phyloP scores from a whole-genome alignment of 2,888 invertebrate genomes.

The Pemphredon lugubris region DNA sequence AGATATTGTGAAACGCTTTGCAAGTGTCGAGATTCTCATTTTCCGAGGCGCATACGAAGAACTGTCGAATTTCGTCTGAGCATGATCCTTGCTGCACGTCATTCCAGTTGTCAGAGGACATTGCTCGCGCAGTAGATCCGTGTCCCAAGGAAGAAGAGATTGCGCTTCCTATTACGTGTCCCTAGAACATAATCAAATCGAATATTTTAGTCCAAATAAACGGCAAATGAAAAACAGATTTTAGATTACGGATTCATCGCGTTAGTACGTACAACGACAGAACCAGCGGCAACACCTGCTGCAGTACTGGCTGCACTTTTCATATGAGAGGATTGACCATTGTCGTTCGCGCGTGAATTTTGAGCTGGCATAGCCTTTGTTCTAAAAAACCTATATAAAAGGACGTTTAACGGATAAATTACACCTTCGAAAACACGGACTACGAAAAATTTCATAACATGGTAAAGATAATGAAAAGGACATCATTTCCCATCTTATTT shows the following conservation, averaged over 20 bases:
- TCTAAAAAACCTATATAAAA: conserved; percentile 28
- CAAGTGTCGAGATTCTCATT: conserved; percentile 43
- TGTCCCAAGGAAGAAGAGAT: conserved; percentile 1
- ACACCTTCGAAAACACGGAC: too few species aligned
- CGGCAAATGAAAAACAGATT: background rate
- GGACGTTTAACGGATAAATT: too few species aligned
- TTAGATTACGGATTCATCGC: too few species aligned
- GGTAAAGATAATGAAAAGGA: too few species aligned
- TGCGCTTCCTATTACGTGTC: conserved; percentile 38
- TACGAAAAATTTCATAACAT: too few species aligned
- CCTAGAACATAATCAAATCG: conserved; percentile 23
- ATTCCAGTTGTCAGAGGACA: background rate
- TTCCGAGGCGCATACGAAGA: conserved; percentile 47
- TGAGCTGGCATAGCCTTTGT: conserved; percentile 8
- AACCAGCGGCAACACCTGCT: conserved; percentile 97
- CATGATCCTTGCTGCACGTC: conserved; percentile 23
- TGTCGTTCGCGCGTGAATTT: conserved; percentile 6
- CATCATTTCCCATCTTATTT: too few species aligned
- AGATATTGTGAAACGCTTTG: conserved; percentile 35
- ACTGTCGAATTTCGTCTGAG: conserved; percentile 40
- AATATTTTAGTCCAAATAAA: background rate
- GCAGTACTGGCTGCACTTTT: conserved; percentile 86
- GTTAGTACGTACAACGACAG: conserved; percentile 85
- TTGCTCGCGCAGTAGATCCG: background rate
- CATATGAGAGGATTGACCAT: conserved; percentile 7